Evolutionary conservation across 2,797 vertebrate genomes (phyloP), one percentile per base, ranked within the genome.

Genomic region (Diglossa cyanea): DNA sequence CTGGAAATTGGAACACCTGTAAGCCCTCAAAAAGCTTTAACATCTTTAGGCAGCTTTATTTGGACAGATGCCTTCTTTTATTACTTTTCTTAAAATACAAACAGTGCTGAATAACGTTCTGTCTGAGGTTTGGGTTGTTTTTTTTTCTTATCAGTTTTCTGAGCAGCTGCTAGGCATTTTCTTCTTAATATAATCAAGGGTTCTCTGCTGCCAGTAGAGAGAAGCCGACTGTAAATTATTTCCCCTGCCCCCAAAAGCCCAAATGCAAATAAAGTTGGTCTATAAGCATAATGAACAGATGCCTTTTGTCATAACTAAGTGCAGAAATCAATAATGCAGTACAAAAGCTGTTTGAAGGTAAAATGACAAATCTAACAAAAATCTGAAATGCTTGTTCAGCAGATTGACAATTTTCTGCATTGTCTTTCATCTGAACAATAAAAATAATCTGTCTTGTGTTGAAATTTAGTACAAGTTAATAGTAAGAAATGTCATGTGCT

Each of bases 81-180:
- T 90, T 91, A 77, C 45, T 21, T 91, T 85, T 71, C 75, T 60
- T 54, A 74, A 82, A 94, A 85, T 73, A 28, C 23, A 67, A 82
- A 68, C 42, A 33, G 28, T 40, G 31, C 71, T 93, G 78, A 70
- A 71, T 65, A 93, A 9, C 57, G 33, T 92, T 84, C 39, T 86
- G 19, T 48, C 60, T 2, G 13, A 74, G 53, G 2, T 30, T 76
- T 33, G 53, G 2, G 21, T 76, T 33, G 17, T 31, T 31, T 48
- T 55, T 40, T 40, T 40, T 40, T 35, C 33, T 24, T 68, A 0
- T 71, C 35, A 40, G 71, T 60, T 94, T 89, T 57, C 86, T 89
- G 81, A 89, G 86, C 86, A 95, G 74, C 92, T 96, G 86, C 65
- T 90, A 47, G 74, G 50, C 39, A 44, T 93, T 95, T 90, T 92